These are phyloP conservation scores for Porites evermanni DNA, from an alignment of 92 coral and sea anemone genomes.

Conservation along the genomic window DNA sequence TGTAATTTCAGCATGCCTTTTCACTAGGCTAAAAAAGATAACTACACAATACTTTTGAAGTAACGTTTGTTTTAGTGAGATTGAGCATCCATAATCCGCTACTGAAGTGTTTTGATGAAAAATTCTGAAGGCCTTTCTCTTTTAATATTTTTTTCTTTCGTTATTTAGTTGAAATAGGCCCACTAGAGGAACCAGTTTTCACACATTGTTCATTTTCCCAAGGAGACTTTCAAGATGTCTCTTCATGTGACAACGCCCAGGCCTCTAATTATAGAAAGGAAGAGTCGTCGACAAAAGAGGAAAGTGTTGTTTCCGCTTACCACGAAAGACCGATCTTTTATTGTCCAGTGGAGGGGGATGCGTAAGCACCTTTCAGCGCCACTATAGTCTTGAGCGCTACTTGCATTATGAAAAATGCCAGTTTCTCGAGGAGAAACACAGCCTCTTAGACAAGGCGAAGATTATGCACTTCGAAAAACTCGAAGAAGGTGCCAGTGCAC, in stretches of 20 bases:
- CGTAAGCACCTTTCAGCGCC: too few relatives aligned
- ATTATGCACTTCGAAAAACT: conserved; percentile 38
- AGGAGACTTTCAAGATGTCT: conserved; percentile 13
- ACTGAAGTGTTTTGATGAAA: background rate
- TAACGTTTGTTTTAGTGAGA: too few relatives aligned
- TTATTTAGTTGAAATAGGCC: conserved; percentile 3
- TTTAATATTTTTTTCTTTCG: background rate
- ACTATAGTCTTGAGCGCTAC: too few relatives aligned
- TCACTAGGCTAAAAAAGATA: too few relatives aligned
- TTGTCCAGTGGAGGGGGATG: too few relatives aligned
- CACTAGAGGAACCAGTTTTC: background rate
- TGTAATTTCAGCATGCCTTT: too few relatives aligned
- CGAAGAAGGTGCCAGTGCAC: conserved; percentile 45
- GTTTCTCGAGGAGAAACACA: too few relatives aligned
- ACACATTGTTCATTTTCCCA: background rate
- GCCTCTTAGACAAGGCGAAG: conserved; percentile 48
- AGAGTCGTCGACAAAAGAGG: background rate
- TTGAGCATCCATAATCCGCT: too few relatives aligned
- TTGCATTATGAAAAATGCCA: too few relatives aligned
- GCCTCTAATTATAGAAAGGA: background rate
- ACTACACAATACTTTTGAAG: too few relatives aligned
- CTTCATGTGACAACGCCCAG: background rate
- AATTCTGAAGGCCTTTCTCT: background rate
- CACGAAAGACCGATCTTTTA: background rate
- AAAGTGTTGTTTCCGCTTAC: background rate